Evolutionary conservation across 2,888 invertebrate species (phyloP), one percentile per base, ranked within the genome.

Genomic region (Synergus laeviventris): DNA sequence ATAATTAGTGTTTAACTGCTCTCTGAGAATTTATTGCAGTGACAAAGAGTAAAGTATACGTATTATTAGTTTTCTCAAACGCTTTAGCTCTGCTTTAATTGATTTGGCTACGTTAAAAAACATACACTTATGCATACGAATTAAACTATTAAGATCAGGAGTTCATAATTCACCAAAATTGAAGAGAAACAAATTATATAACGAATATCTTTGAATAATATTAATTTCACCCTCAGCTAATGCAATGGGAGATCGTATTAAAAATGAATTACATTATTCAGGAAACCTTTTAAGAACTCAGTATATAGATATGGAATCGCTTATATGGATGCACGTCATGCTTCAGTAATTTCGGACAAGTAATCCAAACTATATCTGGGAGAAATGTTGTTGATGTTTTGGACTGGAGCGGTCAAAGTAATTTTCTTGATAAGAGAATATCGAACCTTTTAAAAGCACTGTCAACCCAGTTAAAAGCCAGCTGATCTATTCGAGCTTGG

Each of bases 401-500:
- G 24, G 59, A 11, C 14, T 24, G 11, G 59, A 21, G 14, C 0
- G 60, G 2, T n/a, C 16, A 60, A 16, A n/a, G n/a, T 62, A n/a
- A 62, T 62, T 36, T 38, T 62, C 1, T 38, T 62, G 56, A 62
- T 36, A 62, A 62, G 31, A 62, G 14, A 31, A 31, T 36, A 62
- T 62, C 36, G 36, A 38, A 14, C 36, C 36, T 62, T 62, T 18
- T 62, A 62, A 62, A 62, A 62, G 61, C 38, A 36, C n/a, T 38
- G 61, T 62, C 61, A 62, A 62, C 61, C 61, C 61, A 38, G 36
- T 73, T 54, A 36, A 73, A n/a, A 73, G n/a, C 54, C 45, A 45
- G 49, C 61, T 74, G 59, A 56, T 56, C 73, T 54, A 56, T 73
- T 54, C 56, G 38, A 75, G 49, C 45, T 62, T 75, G 74, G 45